Evolutionary conservation across 2,888 invertebrate genomes (phyloP), one percentile per base, ranked within the genome.

Genomic region (Cancer borealis): DNA sequence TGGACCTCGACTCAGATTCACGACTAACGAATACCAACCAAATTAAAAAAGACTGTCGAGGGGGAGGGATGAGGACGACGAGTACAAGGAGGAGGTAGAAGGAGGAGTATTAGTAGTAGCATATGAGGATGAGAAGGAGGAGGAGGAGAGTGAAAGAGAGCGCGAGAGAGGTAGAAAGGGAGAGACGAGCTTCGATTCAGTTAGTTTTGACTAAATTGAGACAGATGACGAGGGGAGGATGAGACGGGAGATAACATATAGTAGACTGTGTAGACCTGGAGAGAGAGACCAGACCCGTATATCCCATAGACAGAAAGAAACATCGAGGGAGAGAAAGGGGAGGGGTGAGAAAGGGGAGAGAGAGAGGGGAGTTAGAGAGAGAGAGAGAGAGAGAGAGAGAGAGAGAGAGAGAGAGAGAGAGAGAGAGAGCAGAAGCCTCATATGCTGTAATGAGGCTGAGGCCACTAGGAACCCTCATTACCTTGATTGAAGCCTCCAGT

Each of bases 351-450:
- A 17, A 66, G 66, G 10, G 66, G 10, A 14, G 10, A 17, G 17
- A n/a, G n/a, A n/a, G n/a, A n/a, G n/a, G 73, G n/a, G 73, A n/a
- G 73, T n/a, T 21, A 66, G 66, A 66, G 66, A 66, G 66, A 66
- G 66, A 66, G 66, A 66, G 66, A 66, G 66, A 66, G 66, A 66
- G 66, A 66, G 66, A 66, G 66, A 66, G 66, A 66, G 66, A 66
- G 66, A 66, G 66, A 66, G 66, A 66, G 66, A 66, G 66, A 66
- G n/a, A 73, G 73, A 73, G 73, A 73, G 73, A 73, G 73, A 73
- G 73, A 73, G 73, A 54, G 14, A 54, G 54, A 54, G 54, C 39
- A 54, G 54, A 54, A 54, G 54, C 26, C 73, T 73, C 73, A 73
- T 73, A 73, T 73, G 73, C 73, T 21, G 73, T 73, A 73, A 73